These are phyloP conservation scores for Volucella inanis DNA, from an alignment of 2,888 invertebrate species.

Conservation along the genomic window DNA sequence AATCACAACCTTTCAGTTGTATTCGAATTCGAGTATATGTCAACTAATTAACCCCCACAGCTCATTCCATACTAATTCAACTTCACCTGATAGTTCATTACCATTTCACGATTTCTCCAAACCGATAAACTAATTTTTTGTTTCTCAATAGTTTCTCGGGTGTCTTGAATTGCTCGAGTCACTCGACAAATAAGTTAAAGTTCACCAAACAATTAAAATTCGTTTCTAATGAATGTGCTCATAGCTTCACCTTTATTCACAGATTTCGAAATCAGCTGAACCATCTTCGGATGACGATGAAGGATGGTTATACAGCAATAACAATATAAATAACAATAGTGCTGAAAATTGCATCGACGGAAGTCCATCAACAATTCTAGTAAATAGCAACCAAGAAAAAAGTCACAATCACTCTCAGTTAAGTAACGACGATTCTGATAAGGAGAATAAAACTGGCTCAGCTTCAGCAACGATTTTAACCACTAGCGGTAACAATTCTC, in stretches of 20 bases:
- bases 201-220: constrained; percentile 53
- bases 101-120: constrained; percentile 69
- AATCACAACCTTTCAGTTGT: constrained; percentile 20
- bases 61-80: constrained; percentile 70
- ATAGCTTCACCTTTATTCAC: constrained; percentile 4
- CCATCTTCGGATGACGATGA: constrained; percentile 86
- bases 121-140: constrained; percentile 2
- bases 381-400: constrained; percentile 76
- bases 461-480: constrained; percentile 74
- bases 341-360: constrained; percentile 61
- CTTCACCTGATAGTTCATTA: constrained; percentile 71
- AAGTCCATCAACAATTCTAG: constrained; percentile 76
- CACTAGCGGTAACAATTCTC: constrained; percentile 58
- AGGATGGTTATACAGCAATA: constrained; percentile 81
- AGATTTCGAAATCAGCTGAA: constrained; percentile 83
- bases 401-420: constrained; percentile 74
- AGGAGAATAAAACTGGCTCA: constrained; percentile 81
- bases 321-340: background rate
- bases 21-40: constrained; percentile 30
- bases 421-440: constrained; percentile 81
- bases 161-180: background rate
- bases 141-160: no score
- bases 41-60: constrained; percentile 71
- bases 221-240: constrained; percentile 18
- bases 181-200: constrained; percentile 51